phyloP scores from a whole-genome alignment of 1,140 invertebrate species.

The Lepidostoma basale region DNA sequence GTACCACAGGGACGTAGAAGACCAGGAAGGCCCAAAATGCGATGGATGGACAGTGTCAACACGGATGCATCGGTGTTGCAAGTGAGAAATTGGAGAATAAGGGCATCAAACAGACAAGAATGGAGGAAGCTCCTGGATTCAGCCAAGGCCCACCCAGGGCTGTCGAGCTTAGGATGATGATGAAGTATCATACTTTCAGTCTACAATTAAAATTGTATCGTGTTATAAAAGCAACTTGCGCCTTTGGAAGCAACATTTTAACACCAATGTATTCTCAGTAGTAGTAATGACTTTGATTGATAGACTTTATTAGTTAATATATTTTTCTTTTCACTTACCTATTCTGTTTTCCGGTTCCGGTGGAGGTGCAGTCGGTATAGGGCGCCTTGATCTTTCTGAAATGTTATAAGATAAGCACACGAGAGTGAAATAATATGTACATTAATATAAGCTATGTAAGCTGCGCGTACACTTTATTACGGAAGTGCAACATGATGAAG shows the following conservation, averaged over 20 bases:
- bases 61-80: too few species aligned
- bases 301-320: background rate
- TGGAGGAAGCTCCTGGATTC: too few species aligned
- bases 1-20: too few species aligned
- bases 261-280: background rate
- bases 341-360: background rate
- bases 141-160: too few species aligned
- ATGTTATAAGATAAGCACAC: background rate
- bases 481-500: too few species aligned
- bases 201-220: background rate
- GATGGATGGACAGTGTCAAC: too few species aligned
- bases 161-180: slow-evolving; percentile 19
- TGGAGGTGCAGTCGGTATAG: slow-evolving; percentile 17
- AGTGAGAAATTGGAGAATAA: too few species aligned
- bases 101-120: too few species aligned
- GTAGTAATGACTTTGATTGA: background rate
- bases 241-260: background rate
- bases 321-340: slow-evolving; percentile 3
- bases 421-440: background rate
- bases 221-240: background rate
- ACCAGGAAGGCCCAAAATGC: too few species aligned
- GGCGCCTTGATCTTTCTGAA: slow-evolving; percentile 38
- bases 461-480: too few species aligned
- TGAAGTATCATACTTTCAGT: slow-evolving; percentile 2
- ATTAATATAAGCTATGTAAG: background rate